A percentile compares a stretch with the other conserved stretches of the same genome.
Evolutionary conservation across 2,113 vertebrate species (phyloP).

Genomic region (Neofelis nebulosa): DNA sequence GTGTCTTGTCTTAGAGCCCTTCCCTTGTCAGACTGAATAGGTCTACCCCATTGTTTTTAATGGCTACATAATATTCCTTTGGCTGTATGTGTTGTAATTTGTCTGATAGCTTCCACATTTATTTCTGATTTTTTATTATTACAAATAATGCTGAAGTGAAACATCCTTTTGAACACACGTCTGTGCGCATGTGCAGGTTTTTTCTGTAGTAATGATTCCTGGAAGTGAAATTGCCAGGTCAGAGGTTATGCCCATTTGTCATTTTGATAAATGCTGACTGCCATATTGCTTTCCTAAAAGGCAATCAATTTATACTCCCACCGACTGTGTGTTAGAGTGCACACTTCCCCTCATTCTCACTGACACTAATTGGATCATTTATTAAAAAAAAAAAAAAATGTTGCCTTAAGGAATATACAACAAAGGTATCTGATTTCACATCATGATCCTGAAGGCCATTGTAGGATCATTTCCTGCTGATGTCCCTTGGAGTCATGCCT

Average conservation of each 20-base stretch:
- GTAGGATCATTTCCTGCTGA: not conserved
- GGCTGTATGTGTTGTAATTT: not conserved
- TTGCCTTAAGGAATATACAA: not conserved
- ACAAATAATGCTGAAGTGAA: not conserved
- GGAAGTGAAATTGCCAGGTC: not conserved
- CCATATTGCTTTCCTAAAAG: constrained; percentile 46
- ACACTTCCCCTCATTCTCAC: not conserved
- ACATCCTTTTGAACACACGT: not conserved
- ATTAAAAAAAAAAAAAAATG: not conserved
- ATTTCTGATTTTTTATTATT: not conserved
- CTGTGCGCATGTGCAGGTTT: not conserved
- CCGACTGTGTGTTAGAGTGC: not conserved
- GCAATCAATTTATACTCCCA: not conserved
- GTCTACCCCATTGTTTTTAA: not conserved
- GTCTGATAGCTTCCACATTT: not conserved
- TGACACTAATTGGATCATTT: not conserved
- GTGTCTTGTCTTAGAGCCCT: constrained; percentile 5
- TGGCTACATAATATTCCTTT: not conserved
- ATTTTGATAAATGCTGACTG: constrained; percentile 28
- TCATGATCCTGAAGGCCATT: not conserved
- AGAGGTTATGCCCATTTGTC: not conserved
- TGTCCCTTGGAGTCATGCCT: not conserved
- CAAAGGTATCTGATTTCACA: not conserved
- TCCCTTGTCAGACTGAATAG: not conserved
- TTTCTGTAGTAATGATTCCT: not conserved